These are phyloP conservation scores for Macaca nemestrina DNA, from an alignment of 2,113 vertebrate species.

Conservation along the genomic window DNA sequence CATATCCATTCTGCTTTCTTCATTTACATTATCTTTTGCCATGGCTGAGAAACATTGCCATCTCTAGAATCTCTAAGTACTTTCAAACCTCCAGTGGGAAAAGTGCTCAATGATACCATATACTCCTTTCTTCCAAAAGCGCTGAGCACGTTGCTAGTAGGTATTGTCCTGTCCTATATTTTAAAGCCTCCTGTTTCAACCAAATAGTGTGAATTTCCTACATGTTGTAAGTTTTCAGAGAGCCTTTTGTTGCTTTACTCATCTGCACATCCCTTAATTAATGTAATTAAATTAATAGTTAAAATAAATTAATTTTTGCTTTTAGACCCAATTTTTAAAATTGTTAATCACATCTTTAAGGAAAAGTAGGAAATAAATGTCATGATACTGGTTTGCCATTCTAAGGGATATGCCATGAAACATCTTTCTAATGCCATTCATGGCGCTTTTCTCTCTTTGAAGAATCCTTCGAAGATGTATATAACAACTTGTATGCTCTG, in stretches of 20 bases:
- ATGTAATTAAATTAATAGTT: background rate
- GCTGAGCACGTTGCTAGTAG: background rate
- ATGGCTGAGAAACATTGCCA: background rate
- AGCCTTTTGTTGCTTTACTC: background rate
- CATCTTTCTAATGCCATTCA: conserved; percentile 1
- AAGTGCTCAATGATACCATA: background rate
- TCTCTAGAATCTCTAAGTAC: background rate
- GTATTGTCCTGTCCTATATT: background rate
- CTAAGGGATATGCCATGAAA: background rate
- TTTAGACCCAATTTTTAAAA: background rate
- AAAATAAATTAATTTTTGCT: background rate
- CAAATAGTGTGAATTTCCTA: background rate
- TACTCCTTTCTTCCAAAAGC: background rate
- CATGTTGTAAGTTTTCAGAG: background rate
- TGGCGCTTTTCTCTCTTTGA: conserved; percentile 67
- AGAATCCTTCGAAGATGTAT: conserved; percentile 85
- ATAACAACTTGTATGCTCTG: conserved; percentile 86
- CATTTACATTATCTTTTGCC: background rate
- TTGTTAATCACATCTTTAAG: background rate
- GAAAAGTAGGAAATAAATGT: background rate
- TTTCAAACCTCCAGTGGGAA: background rate
- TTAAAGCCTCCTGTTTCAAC: background rate
- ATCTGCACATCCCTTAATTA: background rate
- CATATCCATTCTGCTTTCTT: background rate
- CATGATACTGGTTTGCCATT: background rate